phyloP scores from a whole-genome alignment of 2,888 invertebrate species.

The Raillietiella orientalis region DNA sequence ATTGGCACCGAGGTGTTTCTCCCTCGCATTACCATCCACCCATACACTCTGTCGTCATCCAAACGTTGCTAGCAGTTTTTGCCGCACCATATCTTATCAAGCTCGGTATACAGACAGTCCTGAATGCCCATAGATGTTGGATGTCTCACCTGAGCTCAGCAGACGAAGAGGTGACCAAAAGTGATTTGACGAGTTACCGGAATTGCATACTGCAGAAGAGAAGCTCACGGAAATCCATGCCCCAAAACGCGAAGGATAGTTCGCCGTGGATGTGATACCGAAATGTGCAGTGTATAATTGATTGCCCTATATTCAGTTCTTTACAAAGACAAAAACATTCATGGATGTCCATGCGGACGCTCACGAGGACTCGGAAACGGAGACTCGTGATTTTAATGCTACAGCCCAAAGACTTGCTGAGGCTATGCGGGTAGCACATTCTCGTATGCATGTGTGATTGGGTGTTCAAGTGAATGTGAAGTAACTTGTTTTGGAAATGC shows the following conservation, averaged over 20 bases:
- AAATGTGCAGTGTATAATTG: constrained; percentile 25
- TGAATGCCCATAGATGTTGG: not conserved
- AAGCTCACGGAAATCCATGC: not conserved
- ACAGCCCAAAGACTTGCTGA: too few species aligned
- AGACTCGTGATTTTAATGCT: too few species aligned
- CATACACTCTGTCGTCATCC: too few species aligned
- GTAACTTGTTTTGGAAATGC: too few species aligned
- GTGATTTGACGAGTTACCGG: not conserved
- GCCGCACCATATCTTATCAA: too few species aligned
- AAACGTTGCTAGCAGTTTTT: too few species aligned
- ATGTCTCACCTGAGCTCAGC: not conserved
- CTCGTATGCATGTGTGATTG: too few species aligned
- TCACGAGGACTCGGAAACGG: constrained; percentile 16
- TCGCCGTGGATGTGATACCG: constrained; percentile 19
- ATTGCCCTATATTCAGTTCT: constrained; percentile 30
- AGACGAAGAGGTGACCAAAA: not conserved
- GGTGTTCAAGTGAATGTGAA: too few species aligned
- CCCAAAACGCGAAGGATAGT: constrained; percentile 36
- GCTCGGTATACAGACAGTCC: not conserved
- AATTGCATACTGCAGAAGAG: not conserved
- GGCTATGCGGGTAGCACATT: too few species aligned
- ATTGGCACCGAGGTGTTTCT: too few species aligned
- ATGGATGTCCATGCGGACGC: constrained; percentile 19
- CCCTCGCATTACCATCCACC: too few species aligned
- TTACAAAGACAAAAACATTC: constrained; percentile 34